These are phyloP conservation scores for Siniperca obscura DNA, from an alignment of 2,797 vertebrate genomes.

Conservation along the genomic window DNA sequence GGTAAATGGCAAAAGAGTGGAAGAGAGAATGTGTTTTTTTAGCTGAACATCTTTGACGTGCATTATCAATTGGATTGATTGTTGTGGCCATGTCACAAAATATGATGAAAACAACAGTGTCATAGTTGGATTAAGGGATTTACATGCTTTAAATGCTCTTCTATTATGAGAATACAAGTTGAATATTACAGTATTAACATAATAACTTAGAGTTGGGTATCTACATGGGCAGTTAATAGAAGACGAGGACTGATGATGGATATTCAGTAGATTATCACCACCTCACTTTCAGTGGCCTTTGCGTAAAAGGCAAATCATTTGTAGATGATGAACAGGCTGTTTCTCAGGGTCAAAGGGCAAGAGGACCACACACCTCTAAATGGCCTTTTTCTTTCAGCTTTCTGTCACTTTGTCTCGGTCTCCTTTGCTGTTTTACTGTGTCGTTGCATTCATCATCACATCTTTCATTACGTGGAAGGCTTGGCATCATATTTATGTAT, in stretches of 20 bases:
- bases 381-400: neutral
- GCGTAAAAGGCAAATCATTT: no score
- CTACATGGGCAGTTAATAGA: neutral
- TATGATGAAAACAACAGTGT: neutral
- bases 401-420: neutral
- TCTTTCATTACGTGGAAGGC: neutral
- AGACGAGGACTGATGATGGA: neutral
- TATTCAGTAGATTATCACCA: neutral
- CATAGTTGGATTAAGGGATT: neutral
- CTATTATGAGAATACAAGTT: neutral
- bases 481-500: neutral
- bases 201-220: neutral
- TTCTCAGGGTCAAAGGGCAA: neutral
- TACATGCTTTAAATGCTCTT: neutral
- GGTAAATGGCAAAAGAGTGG: neutral
- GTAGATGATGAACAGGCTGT: neutral
- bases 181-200: no score
- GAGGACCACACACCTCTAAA: neutral
- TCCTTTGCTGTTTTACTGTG: neutral
- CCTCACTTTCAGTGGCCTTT: neutral
- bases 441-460: neutral
- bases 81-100: neutral
- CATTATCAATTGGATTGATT: neutral
- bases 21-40: neutral
- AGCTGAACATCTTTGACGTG: neutral